These are phyloP conservation scores for Phrixothrix hirtus DNA, from an alignment of 2,888 invertebrate species.

Conservation along the genomic window DNA sequence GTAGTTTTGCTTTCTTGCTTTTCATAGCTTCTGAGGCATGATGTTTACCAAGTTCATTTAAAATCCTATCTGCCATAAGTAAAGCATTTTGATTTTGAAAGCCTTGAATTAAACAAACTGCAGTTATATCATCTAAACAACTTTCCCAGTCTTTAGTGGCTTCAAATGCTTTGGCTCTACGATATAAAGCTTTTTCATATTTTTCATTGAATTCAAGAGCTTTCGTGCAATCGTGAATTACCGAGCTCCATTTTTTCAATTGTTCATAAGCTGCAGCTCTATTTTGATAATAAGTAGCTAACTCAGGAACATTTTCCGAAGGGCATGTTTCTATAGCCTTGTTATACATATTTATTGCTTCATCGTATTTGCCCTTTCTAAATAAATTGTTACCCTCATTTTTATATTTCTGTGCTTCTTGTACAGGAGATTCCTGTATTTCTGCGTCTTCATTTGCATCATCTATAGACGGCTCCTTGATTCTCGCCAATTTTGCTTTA, in stretches of 20 bases:
- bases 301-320: slow-evolving; percentile 68
- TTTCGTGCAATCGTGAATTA: slow-evolving; percentile 83
- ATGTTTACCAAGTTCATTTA: slow-evolving; percentile 77
- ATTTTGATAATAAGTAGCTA: slow-evolving; percentile 94
- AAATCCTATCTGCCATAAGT: slow-evolving; percentile 82
- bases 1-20: slow-evolving; percentile 72
- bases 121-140: slow-evolving; percentile 90
- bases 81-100: slow-evolving; percentile 83
- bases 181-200: slow-evolving; percentile 84
- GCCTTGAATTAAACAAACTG: slow-evolving; percentile 87
- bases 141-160: slow-evolving; percentile 75
- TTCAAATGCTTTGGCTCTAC: slow-evolving; percentile 84
- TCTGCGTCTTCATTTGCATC: slow-evolving; percentile 34
- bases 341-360: slow-evolving; percentile 87
- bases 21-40: slow-evolving; percentile 77
- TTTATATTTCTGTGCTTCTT: slow-evolving; percentile 79
- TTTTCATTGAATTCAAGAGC: slow-evolving; percentile 83
- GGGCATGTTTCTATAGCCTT: slow-evolving; percentile 92
- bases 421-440: slow-evolving; percentile 63
- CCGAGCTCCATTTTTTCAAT: slow-evolving; percentile 80
- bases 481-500: slow-evolving; percentile 44
- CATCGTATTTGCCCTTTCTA: slow-evolving; percentile 83
- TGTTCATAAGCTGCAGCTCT: slow-evolving; percentile 95
- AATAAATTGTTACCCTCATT: slow-evolving; percentile 87
- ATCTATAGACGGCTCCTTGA: slow-evolving; percentile 37